Conservation (phyloP, 2,797 vertebrate genomes). For the Trachops cirrhosus region DNA sequence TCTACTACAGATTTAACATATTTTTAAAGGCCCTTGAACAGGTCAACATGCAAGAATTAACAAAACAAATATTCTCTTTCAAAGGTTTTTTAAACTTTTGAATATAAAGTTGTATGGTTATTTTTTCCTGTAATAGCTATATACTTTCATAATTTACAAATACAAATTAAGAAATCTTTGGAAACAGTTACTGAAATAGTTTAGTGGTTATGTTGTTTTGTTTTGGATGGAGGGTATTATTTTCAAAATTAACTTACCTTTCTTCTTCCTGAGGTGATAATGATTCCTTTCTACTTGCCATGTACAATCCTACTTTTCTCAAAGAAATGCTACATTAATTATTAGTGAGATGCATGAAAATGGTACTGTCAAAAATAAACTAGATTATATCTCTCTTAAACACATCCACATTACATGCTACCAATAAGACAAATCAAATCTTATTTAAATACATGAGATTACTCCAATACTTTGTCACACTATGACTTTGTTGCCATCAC, state of each 20-base stretch:
- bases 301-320: constrained; percentile 32
- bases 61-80: constrained; percentile 43
- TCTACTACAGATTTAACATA: neutral
- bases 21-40: constrained; percentile 24
- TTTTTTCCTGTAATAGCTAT: neutral
- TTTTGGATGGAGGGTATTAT: neutral
- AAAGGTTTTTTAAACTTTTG: constrained; percentile 39
- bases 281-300: constrained; percentile 1
- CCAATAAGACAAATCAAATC: constrained; percentile 35
- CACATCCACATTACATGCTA: neutral
- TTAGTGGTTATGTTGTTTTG: neutral
- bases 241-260: constrained; percentile 38
- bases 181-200: constrained; percentile 22
- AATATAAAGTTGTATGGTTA: constrained; percentile 20
- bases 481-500: constrained; percentile 5
- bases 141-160: neutral
- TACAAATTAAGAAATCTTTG: constrained; percentile 29
- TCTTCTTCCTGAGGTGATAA: constrained; percentile 29
- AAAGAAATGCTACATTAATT: constrained; percentile 25
- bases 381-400: constrained; percentile 16
- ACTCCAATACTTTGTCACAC: neutral
- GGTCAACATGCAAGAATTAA: constrained; percentile 45
- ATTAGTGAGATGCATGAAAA: constrained; percentile 37
- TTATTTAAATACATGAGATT: constrained; percentile 15
- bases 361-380: constrained; percentile 6